Conservation (phyloP, 2,797 vertebrate species). For the Schizothorax lantsangensis region DNA sequence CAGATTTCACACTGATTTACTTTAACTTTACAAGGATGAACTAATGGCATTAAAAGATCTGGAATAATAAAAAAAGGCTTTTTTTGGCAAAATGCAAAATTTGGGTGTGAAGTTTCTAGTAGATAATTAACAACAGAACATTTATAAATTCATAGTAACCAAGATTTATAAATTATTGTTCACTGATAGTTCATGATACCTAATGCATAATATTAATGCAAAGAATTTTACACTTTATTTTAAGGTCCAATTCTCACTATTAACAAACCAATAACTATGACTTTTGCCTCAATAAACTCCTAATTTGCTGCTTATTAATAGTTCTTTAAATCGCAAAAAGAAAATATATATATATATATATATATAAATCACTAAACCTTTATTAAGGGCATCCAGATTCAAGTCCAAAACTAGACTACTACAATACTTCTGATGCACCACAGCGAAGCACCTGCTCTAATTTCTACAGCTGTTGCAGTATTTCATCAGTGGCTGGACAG, state of each 20-base stretch:
- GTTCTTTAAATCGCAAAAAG: not conserved
- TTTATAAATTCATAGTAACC: not conserved
- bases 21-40: not conserved
- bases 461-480: conserved; percentile 9
- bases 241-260: no score
- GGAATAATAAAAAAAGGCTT: no score
- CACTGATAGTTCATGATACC: not conserved
- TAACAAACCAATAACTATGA: no score
- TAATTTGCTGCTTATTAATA: no score
- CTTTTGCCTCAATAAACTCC: no score
- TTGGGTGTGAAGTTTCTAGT: not conserved
- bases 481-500: not conserved
- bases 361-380: not conserved
- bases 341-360: no score
- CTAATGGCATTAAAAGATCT: not conserved
- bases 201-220: not conserved
- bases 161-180: not conserved
- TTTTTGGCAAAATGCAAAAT: not conserved
- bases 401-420: not conserved
- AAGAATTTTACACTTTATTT: no score
- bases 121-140: not conserved
- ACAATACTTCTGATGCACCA: not conserved
- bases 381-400: not conserved
- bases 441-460: not conserved
- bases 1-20: not conserved